These are phyloP conservation scores for Leptinotarsa haldemani DNA, from an alignment of 2,888 invertebrate genomes.

Conservation along the genomic window DNA sequence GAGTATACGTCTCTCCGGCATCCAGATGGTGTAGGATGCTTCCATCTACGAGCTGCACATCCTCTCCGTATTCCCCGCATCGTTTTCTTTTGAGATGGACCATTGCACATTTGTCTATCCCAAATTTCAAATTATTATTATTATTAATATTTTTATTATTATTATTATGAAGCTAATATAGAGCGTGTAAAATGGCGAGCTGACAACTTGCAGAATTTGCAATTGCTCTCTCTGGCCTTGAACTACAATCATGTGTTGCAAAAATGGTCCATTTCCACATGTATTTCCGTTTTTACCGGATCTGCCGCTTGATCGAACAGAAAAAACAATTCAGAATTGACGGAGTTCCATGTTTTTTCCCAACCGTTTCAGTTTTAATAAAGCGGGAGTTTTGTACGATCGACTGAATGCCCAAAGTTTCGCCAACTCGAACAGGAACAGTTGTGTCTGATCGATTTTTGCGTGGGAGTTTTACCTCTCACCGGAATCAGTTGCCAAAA, in stretches of 20 bases:
- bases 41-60: too few relatives aligned
- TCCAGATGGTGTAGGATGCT: too few relatives aligned
- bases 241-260: background rate
- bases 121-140: too few relatives aligned
- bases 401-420: conserved; percentile 3
- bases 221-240: background rate
- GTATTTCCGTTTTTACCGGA: background rate
- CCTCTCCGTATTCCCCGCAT: too few relatives aligned
- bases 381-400: background rate
- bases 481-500: background rate
- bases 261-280: background rate
- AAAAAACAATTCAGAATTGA: background rate
- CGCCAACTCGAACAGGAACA: background rate
- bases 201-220: too few relatives aligned
- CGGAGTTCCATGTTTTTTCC: background rate
- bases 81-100: too few relatives aligned
- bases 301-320: background rate
- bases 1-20: too few relatives aligned
- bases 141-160: too few relatives aligned
- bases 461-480: background rate
- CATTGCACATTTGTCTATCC: too few relatives aligned
- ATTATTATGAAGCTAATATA: too few relatives aligned
- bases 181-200: too few relatives aligned
- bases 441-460: background rate
- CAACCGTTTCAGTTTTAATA: background rate